Base-by-base conservation (phyloP, 1,140 invertebrate species). In the Notospermus geniculatus region DNA sequence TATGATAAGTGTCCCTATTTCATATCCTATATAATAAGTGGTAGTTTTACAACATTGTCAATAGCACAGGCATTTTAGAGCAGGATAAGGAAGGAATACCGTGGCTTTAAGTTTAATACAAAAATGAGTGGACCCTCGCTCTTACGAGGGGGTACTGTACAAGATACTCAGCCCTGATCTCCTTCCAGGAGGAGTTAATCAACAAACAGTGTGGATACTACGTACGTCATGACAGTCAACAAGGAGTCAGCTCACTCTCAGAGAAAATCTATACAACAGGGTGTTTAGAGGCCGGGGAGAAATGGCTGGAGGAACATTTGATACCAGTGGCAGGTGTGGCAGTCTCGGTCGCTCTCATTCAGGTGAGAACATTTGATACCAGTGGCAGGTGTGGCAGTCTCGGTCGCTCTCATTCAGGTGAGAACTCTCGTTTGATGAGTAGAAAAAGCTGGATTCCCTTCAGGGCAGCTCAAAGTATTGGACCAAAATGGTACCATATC, bases 281-380 rank as follows among this genome's bases (percentile, higher is more conserved):
- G 59, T 98, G 95, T 81, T 85, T 97, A 69, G 86, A 90, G 65
- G 90, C 92, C 62, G 92, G 90, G 57, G 92, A 96, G 82, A 91
- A 93, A 78, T 97, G 93, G 94, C 85, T 97, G 68, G 93, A 97
- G 80, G 85, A 88, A 69, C 93, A 97, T 83, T 85, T 95, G 62
- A 86, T 93, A 57, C 88, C 90, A 65, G 92, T 95, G 27, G 91
- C 92, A 39, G 89, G 88, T 56, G 87, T 89, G 43, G 86, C 89
- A 61, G 89, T 97, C 59, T 88, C 71, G 2, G 60, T 81, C 52
- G 79, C 77, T 29, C 69, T 80, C 7, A 55, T 81, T 39, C 78
- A 80, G 72, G 78, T 58, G 17, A 27, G 27, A 19, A 69, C 93
- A 97, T 83, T 85, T 95, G 62, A 86, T 93, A 57, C 88, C 90